These are phyloP conservation scores for Clarias gariepinus DNA, from an alignment of 2,113 vertebrate genomes.

Conservation along the genomic window DNA sequence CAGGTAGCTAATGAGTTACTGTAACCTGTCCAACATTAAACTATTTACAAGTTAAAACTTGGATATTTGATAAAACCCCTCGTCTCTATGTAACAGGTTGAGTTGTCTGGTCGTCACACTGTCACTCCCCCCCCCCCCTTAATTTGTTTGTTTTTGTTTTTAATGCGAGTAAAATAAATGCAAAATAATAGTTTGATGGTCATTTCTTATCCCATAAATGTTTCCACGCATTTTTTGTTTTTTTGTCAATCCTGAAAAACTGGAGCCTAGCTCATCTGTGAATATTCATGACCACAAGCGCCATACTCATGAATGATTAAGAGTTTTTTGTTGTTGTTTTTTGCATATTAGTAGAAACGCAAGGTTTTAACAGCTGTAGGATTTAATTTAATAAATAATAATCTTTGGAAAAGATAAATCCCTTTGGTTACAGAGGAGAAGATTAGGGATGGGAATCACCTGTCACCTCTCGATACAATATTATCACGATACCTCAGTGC, in stretches of 20 bases:
- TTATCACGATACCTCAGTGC: too few species aligned
- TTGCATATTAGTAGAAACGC: too few species aligned
- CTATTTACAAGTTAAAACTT: neutral
- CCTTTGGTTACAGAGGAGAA: neutral
- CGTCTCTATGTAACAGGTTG: neutral
- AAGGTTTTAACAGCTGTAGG: too few species aligned
- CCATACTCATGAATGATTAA: slow-evolving; percentile 47
- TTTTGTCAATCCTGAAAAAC: neutral
- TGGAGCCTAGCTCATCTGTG: neutral
- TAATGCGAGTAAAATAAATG: neutral
- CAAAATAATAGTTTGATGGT: neutral
- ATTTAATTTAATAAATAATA: too few species aligned
- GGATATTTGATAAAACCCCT: neutral
- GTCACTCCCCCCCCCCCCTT: too few species aligned
- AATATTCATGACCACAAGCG: slow-evolving; percentile 44
- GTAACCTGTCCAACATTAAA: neutral
- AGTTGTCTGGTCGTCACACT: neutral
- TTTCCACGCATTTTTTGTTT: neutral
- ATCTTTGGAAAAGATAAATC: too few species aligned
- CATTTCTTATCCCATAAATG: neutral
- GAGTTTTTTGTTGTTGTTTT: neutral
- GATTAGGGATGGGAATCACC: too few species aligned
- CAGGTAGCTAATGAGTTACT: neutral
- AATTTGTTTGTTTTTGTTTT: neutral
- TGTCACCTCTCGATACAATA: too few species aligned